Evolutionary conservation across 1,140 invertebrate species (phyloP).

Genomic region (Lepidurus arcticus): DNA sequence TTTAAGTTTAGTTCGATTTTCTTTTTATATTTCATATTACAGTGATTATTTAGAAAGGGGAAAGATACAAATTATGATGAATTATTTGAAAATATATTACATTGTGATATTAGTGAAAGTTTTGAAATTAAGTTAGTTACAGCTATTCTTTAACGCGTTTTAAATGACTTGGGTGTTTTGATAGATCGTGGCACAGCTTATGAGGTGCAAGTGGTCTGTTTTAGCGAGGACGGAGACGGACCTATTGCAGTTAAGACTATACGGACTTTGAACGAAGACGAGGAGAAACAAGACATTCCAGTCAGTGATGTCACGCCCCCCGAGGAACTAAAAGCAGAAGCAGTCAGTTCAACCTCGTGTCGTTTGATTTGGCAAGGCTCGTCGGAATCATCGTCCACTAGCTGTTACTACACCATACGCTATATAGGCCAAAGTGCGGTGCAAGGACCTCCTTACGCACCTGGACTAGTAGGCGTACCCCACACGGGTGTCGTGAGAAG

Average conservation of each 20-base stretch:
- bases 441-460: not conserved
- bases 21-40: no score
- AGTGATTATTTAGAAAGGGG: no score
- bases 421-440: slow-evolving; percentile 41
- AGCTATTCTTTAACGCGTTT: not conserved
- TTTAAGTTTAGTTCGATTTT: not conserved
- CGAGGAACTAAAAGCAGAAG: slow-evolving; percentile 48
- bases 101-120: not conserved
- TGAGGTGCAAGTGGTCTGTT: slow-evolving; percentile 43
- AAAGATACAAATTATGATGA: no score
- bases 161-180: slow-evolving; percentile 15
- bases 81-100: not conserved
- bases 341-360: slow-evolving; percentile 48
- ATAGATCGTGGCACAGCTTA: slow-evolving; percentile 45
- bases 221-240: slow-evolving; percentile 39
- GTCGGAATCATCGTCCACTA: slow-evolving; percentile 39
- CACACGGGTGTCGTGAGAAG: not conserved
- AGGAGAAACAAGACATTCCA: slow-evolving; percentile 23
- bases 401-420: slow-evolving; percentile 48
- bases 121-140: slow-evolving; percentile 9
- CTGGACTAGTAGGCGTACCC: not conserved
- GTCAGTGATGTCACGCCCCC: slow-evolving; percentile 40
- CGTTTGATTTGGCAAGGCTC: slow-evolving; percentile 47
- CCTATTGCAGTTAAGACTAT: slow-evolving; percentile 39
- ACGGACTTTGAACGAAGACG: slow-evolving; percentile 38